Evolutionary conservation across 1,140 invertebrate species (phyloP), one percentile per base, ranked within the genome.

Genomic region (Hermatobates lingyangjiaoensis): DNA sequence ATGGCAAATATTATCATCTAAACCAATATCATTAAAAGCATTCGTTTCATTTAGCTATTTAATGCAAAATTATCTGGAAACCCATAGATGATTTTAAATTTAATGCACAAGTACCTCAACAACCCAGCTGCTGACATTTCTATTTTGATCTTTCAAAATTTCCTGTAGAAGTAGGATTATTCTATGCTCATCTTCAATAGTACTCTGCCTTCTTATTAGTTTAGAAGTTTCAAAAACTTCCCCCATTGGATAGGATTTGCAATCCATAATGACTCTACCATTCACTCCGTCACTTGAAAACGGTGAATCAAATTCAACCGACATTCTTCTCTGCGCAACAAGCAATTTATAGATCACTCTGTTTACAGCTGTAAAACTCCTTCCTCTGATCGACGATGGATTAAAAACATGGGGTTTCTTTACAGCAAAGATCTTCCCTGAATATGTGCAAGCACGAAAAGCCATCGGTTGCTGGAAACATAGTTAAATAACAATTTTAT

Each of bases 41-140:
- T 7, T 7, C 7, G 7, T 7, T 34, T 7, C 15, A 15, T 34
- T 34, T 34, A 34, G 7, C 15, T 7, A 7, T 15, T 7, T 7
- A 34, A 34, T 7, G 15, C 28, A 34, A 34, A 7, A 34, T 15
- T 7, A 34, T 34, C 7, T 34, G 15, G 15, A 7, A 34, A 7
- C 28, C 15, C 28, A 34, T n/a, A n/a, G n/a, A n/a, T n/a, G n/a
- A n/a, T n/a, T n/a, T n/a, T n/a, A n/a, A n/a, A n/a, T n/a, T n/a
- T n/a, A n/a, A n/a, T n/a, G n/a, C n/a, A n/a, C n/a, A n/a, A n/a
- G 62, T 51, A 70, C 69, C 63, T 71, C 70, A 27, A 71, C 57
- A 47, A 71, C 65, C 70, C 70, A 71, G 54, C 65, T 70, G 56
- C 67, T 70, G 23, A 67, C 62, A 30, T 65, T 62, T 14, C 58